Percentiles rank a stretch among this genome's conserved stretches.
Conservation (phyloP, 2,797 vertebrate species). For the Pangasius macronema region DNA sequence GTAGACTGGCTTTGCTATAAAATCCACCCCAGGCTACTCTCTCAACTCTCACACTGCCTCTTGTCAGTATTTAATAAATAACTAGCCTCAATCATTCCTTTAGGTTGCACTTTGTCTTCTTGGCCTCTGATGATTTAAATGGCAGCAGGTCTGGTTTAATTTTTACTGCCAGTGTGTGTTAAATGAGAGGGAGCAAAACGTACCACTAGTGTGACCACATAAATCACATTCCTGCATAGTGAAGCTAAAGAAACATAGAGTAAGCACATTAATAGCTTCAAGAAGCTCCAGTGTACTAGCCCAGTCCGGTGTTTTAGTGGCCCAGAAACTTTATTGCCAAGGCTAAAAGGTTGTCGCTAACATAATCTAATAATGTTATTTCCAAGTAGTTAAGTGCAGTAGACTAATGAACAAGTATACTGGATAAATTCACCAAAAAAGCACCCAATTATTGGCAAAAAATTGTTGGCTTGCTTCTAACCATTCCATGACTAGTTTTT, state of each 20-base stretch:
- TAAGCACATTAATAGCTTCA: constrained; percentile 20
- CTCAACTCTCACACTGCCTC: not conserved
- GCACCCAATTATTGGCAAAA: not conserved
- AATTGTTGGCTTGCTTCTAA: not conserved
- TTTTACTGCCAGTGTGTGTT: constrained; percentile 47
- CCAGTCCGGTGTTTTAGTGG: not conserved
- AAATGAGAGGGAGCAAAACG: constrained; percentile 52
- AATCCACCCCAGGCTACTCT: not conserved
- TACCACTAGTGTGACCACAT: constrained; percentile 62
- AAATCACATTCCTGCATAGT: constrained; percentile 41
- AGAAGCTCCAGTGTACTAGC: not conserved
- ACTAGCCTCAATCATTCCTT: constrained; percentile 47
- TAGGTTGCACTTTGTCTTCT: constrained; percentile 59
- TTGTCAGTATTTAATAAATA: not conserved
- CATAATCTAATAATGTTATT: not conserved
- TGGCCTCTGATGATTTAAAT: constrained; percentile 64
- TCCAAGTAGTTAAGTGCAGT: not conserved
- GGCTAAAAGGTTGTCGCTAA: not conserved
- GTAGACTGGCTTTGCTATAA: not conserved
- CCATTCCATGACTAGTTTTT: too few species aligned
- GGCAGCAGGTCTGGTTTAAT: constrained; percentile 46
- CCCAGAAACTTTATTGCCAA: not conserved
- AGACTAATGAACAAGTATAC: not conserved
- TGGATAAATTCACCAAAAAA: too few species aligned
- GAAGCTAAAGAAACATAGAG: constrained; percentile 62